Base-by-base conservation (phyloP, 2,888 invertebrate genomes). In the Mesorhabditis sp. region DNA sequence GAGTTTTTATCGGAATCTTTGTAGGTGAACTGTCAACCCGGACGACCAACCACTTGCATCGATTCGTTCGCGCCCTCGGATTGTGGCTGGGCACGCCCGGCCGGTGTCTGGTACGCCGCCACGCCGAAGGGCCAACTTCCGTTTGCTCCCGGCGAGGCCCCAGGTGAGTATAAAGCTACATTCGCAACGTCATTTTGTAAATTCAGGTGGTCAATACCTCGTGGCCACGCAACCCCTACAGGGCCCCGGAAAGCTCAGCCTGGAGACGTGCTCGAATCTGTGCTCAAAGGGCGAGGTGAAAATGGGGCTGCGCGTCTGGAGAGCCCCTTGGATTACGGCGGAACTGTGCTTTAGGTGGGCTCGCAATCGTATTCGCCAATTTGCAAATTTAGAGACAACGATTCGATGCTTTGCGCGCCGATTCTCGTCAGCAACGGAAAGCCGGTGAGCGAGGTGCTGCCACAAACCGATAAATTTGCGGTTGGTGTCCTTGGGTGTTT, bases 291-390 rank as follows among this genome's bases (percentile, higher is more conserved):
- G 69, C 43, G 72, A 73, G 6, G 74, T 78, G 4, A 75, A 75
- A 58, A 62, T 78, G 10, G 71, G 73, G 1, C 72, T 72, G 4
- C 68, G 72, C 45, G 70, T 78, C 43, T 78, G 77, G 77, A 70
- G 74, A 67, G 68, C 77, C 13, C 71, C 74, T 0, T 70, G 71
- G 5, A 72, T 76, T 42, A 69, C 72, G 41, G 74, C 73, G 3
- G 75, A 78, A 61, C 68, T 78, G 42, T 78, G 77, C 62, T 78
- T 78, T 72, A 74, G 73, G 77, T 77, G 43, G 44, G 13, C 15
- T n/a, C 50, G 10, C 43, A 15, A 45, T 66, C 42, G 6, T 4
- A 45, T 62, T 42, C 4, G n/a, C 15, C 5, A n/a, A 44, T n/a
- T 10, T 45, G 4, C 58, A 43, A 5, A 66, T 74, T 66, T 70